Evolutionary conservation across 2,888 invertebrate species (phyloP), one percentile per base, ranked within the genome.

Genomic region (Epirrita christyi): DNA sequence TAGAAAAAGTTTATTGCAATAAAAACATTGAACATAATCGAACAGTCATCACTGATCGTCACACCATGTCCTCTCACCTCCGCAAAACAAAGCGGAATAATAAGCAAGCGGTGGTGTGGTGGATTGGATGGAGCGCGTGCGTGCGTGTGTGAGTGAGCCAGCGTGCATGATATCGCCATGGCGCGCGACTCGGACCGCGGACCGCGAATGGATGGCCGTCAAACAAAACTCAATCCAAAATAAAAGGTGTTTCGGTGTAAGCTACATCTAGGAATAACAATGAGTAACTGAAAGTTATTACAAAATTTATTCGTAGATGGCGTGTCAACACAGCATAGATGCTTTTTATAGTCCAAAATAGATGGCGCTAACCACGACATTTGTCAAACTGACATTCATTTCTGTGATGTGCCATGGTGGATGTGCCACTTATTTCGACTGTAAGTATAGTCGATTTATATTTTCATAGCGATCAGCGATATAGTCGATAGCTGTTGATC

Each of bases 11-110:
- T 74, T 75, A 70, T 69, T 78, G 67, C 64, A 80, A 78, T 76
- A 83, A 86, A 89, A 90, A 89, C 89, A 88, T 87, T 84, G 78
- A 84, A 86, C 83, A 84, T 82, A 81, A 83, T 73, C 73, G 64
- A 71, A 69, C 73, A 64, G 67, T 63, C 21, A 21, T 3, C 21
- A 21, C 21, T 21, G 21, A 21, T 21, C 62, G 68, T 60, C 37
- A 70, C 75, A 73, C 72, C 62, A 80, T 78, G 88, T 86, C 87
- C 86, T 85, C 80, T 86, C 86, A 82, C 84, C 88, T 88, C 90
- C 89, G 90, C 92, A 88, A 91, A 92, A 92, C 92, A 91, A 92
- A 92, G 92, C 91, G 92, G 92, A 91, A 91, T 85, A 81, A 68
- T 78, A 75, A 49, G 14, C 42, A 38, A 44, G 45, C 34, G 28